Conservation (phyloP, 2,888 invertebrate genomes). For the Drosophila falleni region DNA sequence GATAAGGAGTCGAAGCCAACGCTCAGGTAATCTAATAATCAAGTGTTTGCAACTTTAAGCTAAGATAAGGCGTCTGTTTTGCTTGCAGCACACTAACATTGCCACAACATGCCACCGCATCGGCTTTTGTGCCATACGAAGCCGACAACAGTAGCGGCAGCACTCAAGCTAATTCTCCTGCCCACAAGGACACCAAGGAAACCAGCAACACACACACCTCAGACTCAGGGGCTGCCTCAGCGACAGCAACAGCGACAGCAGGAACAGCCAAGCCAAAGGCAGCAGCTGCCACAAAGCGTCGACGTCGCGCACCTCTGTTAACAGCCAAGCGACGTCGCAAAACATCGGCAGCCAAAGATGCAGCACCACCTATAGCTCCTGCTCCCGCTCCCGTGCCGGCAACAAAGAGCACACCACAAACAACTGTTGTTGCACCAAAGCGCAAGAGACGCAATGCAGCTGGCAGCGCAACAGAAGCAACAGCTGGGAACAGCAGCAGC, state of each 20-base stretch:
- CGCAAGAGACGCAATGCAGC: slow-evolving; percentile 38
- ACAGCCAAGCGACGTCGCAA: slow-evolving; percentile 52
- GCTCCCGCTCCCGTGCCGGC: neutral
- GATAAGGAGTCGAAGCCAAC: slow-evolving; percentile 58
- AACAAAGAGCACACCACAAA: neutral
- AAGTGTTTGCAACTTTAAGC: neutral
- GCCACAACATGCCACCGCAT: slow-evolving; percentile 59
- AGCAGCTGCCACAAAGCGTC: slow-evolving; percentile 55
- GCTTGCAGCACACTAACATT: slow-evolving; percentile 61
- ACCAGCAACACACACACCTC: slow-evolving; percentile 68
- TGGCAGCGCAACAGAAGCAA: slow-evolving; percentile 1
- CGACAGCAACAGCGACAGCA: slow-evolving; percentile 2
- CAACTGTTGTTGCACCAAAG: slow-evolving; percentile 25
- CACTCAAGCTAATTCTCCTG: slow-evolving; percentile 5
- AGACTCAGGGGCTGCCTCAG: slow-evolving; percentile 40
- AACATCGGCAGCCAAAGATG: slow-evolving; percentile 4
- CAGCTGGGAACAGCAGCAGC: slow-evolving; percentile 15
- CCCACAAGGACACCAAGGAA: slow-evolving; percentile 36
- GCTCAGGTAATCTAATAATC: slow-evolving; percentile 49
- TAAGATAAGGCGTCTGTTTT: neutral
- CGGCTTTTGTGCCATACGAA: slow-evolving; percentile 66
- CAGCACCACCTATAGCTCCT: slow-evolving; percentile 1
- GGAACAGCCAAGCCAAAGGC: slow-evolving; percentile 53
- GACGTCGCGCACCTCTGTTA: slow-evolving; percentile 66
- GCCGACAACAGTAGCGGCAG: slow-evolving; percentile 24